Conservation (phyloP, 2,113 vertebrate genomes). For the Hippoglossus stenolepis region DNA sequence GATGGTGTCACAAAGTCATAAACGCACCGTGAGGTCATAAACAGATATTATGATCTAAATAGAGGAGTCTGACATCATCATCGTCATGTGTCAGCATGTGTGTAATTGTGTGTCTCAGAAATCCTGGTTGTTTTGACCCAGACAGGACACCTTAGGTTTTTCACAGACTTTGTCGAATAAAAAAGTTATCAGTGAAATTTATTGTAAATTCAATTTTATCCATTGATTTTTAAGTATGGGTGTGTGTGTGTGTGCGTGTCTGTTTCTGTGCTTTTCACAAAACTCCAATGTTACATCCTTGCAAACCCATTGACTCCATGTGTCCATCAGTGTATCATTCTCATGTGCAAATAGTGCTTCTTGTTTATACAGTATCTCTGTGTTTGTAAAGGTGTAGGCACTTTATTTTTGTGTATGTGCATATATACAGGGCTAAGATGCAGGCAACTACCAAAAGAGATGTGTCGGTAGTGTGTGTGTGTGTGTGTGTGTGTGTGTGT, state of each 20-base stretch:
- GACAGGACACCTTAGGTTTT: not conserved
- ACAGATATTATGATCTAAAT: slow-evolving; percentile 54
- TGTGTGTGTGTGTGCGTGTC: too few species aligned
- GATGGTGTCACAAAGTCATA: slow-evolving; percentile 43
- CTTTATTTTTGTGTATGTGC: slow-evolving; percentile 14
- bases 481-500: slow-evolving; percentile 20
- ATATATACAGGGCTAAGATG: slow-evolving; percentile 27
- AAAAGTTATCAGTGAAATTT: not conserved
- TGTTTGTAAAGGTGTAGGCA: slow-evolving; percentile 2
- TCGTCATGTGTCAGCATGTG: slow-evolving; percentile 24
- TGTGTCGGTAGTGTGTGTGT: not conserved
- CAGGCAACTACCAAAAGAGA: slow-evolving; percentile 15
- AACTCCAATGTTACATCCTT: slow-evolving; percentile 19
- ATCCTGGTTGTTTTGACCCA: slow-evolving; percentile 1
- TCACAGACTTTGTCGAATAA: not conserved
- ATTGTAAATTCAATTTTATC: not conserved
- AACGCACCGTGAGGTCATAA: slow-evolving; percentile 51
- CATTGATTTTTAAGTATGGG: too few species aligned
- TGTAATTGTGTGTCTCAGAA: slow-evolving; percentile 1
- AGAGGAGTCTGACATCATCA: slow-evolving; percentile 39
- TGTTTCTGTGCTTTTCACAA: slow-evolving; percentile 17
- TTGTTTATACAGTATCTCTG: slow-evolving; percentile 4
- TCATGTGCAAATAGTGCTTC: slow-evolving; percentile 32
- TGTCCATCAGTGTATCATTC: slow-evolving; percentile 15
- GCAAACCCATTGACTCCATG: slow-evolving; percentile 10